These are phyloP conservation scores for Cepphus grylle DNA, from an alignment of 2,113 vertebrate genomes.

Conservation along the genomic window DNA sequence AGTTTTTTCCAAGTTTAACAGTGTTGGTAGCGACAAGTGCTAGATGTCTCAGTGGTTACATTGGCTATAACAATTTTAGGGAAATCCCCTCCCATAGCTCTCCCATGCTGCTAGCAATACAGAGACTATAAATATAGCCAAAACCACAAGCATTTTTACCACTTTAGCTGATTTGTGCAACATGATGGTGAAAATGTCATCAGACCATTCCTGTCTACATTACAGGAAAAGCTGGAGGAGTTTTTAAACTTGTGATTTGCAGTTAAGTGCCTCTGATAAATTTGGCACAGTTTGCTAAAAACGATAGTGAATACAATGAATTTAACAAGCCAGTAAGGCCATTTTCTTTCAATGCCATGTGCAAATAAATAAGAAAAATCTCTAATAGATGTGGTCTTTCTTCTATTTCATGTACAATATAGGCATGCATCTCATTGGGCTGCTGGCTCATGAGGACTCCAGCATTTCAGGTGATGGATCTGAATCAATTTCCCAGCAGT, in stretches of 20 bases:
- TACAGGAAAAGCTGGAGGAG: neutral
- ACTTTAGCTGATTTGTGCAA: conserved; percentile 41
- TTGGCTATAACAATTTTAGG: neutral
- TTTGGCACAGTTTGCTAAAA: neutral
- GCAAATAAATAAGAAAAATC: neutral
- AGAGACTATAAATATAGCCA: conserved; percentile 26
- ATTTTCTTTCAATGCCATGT: neutral
- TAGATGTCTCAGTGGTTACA: conserved; percentile 3
- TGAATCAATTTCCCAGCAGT: neutral
- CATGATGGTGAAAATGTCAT: conserved; percentile 5
- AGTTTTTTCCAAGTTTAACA: conserved; percentile 27
- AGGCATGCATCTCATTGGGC: neutral
- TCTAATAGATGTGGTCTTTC: neutral
- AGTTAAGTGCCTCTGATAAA: neutral
- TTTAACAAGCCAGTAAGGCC: neutral
- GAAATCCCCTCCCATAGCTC: conserved; percentile 12
- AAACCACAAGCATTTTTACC: conserved; percentile 60
- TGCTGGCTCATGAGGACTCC: neutral
- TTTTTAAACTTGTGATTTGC: neutral
- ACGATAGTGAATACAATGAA: neutral
- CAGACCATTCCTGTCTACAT: neutral
- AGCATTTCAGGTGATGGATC: neutral
- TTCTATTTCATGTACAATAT: neutral
- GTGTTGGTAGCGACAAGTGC: neutral
- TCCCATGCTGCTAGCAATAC: conserved; percentile 36